phyloP scores from a whole-genome alignment of 1,140 invertebrate genomes.

The Formica selysi region DNA sequence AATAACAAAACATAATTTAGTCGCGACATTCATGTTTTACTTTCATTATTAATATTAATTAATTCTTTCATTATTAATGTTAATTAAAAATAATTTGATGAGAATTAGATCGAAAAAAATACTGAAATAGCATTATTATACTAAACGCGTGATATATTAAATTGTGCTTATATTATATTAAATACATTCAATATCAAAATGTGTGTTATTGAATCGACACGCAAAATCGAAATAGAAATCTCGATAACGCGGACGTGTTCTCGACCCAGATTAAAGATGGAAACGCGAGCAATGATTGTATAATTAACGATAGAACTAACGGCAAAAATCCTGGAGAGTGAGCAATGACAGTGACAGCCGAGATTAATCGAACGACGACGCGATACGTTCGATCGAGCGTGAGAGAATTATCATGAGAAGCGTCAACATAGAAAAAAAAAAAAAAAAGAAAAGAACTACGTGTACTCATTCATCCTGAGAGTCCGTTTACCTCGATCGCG shows the following conservation, averaged over 20 bases:
- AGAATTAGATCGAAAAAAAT: not conserved
- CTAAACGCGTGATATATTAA: not conserved
- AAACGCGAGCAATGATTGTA: conserved; percentile 44
- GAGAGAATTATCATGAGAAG: conserved; percentile 75
- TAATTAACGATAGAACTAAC: conserved; percentile 60
- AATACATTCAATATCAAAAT: not conserved
- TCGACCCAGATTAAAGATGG: conserved; percentile 22
- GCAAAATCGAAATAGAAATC: not conserved
- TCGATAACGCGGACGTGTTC: not conserved
- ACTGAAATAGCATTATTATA: not conserved
- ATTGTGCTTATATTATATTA: conserved; percentile 3
- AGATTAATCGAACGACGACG: conserved; percentile 74
- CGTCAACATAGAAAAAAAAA: conserved; percentile 30
- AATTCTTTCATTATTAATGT: not conserved
- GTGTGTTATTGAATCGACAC: not conserved
- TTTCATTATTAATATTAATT: not conserved
- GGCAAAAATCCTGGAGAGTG: conserved; percentile 52
- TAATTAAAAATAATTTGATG: not conserved
- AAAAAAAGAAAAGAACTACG: not conserved
- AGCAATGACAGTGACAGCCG: conserved; percentile 34
- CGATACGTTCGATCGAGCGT: conserved; percentile 78
- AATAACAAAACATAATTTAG: not conserved
- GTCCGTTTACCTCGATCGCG: conserved; percentile 30
- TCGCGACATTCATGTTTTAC: not conserved
- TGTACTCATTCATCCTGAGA: conserved; percentile 36